Evolutionary conservation across 2,888 invertebrate genomes (phyloP).

Genomic region (Hipparchia semele): DNA sequence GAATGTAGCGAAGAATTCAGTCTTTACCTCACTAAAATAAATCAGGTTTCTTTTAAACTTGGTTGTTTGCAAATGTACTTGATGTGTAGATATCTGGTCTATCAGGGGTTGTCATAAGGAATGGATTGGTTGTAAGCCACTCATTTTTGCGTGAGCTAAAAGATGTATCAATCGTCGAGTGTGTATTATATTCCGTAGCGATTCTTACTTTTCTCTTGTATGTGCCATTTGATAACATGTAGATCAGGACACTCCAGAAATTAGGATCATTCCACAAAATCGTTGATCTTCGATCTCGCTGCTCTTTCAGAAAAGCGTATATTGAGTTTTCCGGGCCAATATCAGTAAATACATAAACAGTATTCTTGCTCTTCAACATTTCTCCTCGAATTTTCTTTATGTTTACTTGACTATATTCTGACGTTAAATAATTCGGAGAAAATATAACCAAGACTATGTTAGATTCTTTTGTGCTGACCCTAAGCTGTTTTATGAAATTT

Average conservation of each 20-base stretch:
- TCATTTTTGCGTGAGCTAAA: slow-evolving; percentile 42
- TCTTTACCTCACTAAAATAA: slow-evolving; percentile 78
- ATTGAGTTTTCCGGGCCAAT: slow-evolving; percentile 72
- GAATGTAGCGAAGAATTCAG: slow-evolving; percentile 67
- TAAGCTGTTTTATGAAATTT: slow-evolving; percentile 49
- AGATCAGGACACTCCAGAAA: slow-evolving; percentile 65
- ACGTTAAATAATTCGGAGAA: slow-evolving; percentile 70
- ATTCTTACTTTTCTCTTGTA: slow-evolving; percentile 40
- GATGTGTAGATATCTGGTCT: slow-evolving; percentile 54
- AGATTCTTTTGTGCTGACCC: slow-evolving; percentile 49
- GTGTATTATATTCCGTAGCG: slow-evolving; percentile 27
- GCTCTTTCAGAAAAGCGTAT: slow-evolving; percentile 71
- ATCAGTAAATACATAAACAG: slow-evolving; percentile 69
- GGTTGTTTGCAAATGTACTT: slow-evolving; percentile 61
- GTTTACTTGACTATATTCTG: slow-evolving; percentile 68
- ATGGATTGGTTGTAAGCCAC: slow-evolving; percentile 49
- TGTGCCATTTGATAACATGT: slow-evolving; percentile 48
- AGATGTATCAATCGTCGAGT: slow-evolving; percentile 34
- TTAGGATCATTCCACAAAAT: slow-evolving; percentile 69
- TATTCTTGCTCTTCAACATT: slow-evolving; percentile 67
- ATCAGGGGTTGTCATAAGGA: slow-evolving; percentile 53
- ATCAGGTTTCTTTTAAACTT: slow-evolving; percentile 63
- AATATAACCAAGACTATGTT: slow-evolving; percentile 62
- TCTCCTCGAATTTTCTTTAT: slow-evolving; percentile 73
- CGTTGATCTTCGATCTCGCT: slow-evolving; percentile 61